phyloP scores from a whole-genome alignment of 2,797 vertebrate species.

The Gallinago nigripennis region DNA sequence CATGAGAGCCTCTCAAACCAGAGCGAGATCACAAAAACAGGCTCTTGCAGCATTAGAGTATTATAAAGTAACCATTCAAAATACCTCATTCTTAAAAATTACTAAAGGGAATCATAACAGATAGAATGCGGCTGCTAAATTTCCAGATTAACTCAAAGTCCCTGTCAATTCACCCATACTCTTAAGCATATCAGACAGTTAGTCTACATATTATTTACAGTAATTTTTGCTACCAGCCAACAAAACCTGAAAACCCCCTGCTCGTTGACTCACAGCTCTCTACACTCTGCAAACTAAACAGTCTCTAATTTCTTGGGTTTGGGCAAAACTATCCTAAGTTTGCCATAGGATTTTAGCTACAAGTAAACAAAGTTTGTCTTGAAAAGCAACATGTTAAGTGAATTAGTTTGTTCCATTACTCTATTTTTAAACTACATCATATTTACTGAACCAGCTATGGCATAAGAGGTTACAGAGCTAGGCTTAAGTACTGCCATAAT shows the following conservation, averaged over 20 bases:
- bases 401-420: conserved; percentile 16
- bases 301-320: background rate
- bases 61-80: conserved; percentile 30
- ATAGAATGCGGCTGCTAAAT: background rate
- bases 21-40: background rate
- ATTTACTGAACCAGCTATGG: conserved; percentile 46
- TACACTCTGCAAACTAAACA: background rate
- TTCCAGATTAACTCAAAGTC: background rate
- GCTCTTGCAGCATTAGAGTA: conserved; percentile 13
- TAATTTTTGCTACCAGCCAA: background rate
- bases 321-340: background rate
- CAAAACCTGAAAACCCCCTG: background rate
- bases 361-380: conserved; percentile 20
- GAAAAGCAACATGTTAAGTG: conserved; percentile 38
- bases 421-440: conserved; percentile 51
- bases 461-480: conserved; percentile 23
- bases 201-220: conserved; percentile 36
- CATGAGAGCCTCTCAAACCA: background rate
- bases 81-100: conserved; percentile 25
- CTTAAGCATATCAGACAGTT: background rate
- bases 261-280: background rate
- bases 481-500: conserved; percentile 15
- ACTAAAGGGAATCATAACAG: background rate
- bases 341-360: background rate
- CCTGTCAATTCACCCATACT: background rate